Conservation (phyloP, 2,113 vertebrate species). For the Procavia capensis region DNA sequence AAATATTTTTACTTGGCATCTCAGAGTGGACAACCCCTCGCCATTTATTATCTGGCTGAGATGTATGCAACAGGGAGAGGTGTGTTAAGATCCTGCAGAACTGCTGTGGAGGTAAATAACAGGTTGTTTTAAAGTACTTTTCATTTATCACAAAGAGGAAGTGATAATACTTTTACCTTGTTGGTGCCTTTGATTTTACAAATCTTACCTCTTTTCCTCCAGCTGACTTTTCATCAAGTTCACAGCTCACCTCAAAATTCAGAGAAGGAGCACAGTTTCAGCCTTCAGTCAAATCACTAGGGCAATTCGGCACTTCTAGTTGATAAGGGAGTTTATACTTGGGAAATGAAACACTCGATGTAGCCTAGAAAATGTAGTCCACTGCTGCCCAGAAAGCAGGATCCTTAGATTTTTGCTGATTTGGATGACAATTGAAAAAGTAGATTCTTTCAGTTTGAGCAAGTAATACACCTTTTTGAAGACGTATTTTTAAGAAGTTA, state of each 20-base stretch:
- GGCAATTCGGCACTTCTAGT: background rate
- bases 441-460: constrained; percentile 38
- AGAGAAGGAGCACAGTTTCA: constrained; percentile 45
- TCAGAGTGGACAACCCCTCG: constrained; percentile 83
- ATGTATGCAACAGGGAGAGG: constrained; percentile 83
- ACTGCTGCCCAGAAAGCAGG: constrained; percentile 44
- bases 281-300: constrained; percentile 31
- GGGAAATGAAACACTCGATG: constrained; percentile 37
- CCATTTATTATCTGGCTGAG: constrained; percentile 84
- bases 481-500: constrained; percentile 65
- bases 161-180: background rate
- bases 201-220: background rate
- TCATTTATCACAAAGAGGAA: background rate
- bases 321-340: background rate
- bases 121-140: background rate
- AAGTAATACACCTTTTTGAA: constrained; percentile 64
- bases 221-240: constrained; percentile 47
- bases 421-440: constrained; percentile 43
- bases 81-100: constrained; percentile 82
- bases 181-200: constrained; percentile 15
- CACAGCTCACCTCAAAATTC: constrained; percentile 24
- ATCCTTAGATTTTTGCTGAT: constrained; percentile 46
- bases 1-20: constrained; percentile 86
- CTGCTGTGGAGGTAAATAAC: constrained; percentile 82
- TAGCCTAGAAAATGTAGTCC: constrained; percentile 41